phyloP scores from a whole-genome alignment of 1,140 invertebrate genomes.

The Orchestia grillus region DNA sequence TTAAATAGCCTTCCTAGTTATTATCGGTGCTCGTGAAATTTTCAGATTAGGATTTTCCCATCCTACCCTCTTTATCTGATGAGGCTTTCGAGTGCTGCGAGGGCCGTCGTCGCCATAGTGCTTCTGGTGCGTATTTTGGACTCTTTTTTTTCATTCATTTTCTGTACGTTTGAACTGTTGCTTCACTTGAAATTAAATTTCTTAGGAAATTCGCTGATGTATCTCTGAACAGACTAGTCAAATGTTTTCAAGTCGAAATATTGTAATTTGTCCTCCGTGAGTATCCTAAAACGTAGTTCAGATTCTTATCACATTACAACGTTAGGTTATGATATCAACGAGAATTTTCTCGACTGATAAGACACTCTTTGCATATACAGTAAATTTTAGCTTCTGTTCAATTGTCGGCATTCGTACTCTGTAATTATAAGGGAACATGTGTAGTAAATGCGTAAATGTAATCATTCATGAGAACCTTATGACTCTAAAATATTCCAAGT shows the following conservation, averaged over 20 bases:
- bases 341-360: not conserved
- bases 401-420: not conserved
- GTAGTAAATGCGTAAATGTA: not conserved
- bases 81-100: not conserved
- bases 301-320: not conserved
- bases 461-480: too few relatives aligned
- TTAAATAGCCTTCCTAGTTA: not conserved
- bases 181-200: too few relatives aligned
- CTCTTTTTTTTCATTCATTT: too few relatives aligned
- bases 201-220: too few relatives aligned
- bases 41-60: not conserved
- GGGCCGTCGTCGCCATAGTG: not conserved
- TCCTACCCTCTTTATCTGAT: not conserved
- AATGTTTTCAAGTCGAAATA: not conserved
- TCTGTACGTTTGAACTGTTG: too few relatives aligned
- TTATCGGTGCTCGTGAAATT: not conserved
- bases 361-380: not conserved
- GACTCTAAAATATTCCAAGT: too few relatives aligned
- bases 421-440: not conserved
- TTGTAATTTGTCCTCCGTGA: not conserved
- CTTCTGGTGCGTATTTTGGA: not conserved
- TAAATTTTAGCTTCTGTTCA: not conserved
- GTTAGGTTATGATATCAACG: not conserved
- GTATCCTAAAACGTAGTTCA: not conserved
- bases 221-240: not conserved